A percentile compares a stretch with the other conserved stretches of the same genome.
These are phyloP conservation scores for Plagodis pulveraria DNA, from an alignment of 2,888 invertebrate species.

Conservation along the genomic window DNA sequence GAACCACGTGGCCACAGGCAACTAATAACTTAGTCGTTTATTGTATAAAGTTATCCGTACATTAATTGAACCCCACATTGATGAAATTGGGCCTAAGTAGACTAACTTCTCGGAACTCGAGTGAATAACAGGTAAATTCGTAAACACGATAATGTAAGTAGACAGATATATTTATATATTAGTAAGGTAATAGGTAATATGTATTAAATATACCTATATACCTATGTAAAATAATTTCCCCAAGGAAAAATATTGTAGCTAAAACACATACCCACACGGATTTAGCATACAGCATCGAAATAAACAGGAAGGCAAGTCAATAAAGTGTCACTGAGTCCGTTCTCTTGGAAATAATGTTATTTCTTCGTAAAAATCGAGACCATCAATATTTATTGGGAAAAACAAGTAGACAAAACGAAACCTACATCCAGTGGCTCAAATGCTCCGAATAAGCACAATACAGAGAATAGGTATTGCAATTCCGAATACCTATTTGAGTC, in stretches of 20 bases:
- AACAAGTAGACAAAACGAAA: constrained; percentile 19
- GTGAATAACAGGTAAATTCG: too few species aligned
- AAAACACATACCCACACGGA: not conserved
- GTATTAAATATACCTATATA: too few species aligned
- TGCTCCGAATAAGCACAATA: constrained; percentile 22
- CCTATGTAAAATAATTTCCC: too few species aligned
- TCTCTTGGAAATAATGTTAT: constrained; percentile 12
- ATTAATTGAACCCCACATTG: too few species aligned
- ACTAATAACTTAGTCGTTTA: too few species aligned
- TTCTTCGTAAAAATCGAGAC: constrained; percentile 5
- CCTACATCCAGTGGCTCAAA: constrained; percentile 7
- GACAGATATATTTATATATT: too few species aligned
- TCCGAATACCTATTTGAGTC: constrained; percentile 18
- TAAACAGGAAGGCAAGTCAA: constrained; percentile 13
- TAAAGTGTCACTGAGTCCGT: constrained; percentile 5
- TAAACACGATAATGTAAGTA: too few species aligned
- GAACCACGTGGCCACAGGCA: too few species aligned
- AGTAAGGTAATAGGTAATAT: too few species aligned
- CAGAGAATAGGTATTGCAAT: constrained; percentile 14
- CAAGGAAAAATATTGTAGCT: not conserved
- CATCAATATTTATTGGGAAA: constrained; percentile 22
- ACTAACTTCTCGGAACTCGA: too few species aligned
- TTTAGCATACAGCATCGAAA: not conserved
- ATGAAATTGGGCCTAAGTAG: too few species aligned
- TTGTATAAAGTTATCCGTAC: too few species aligned